A percentile compares a stretch with the other conserved stretches of the same genome.
Evolutionary conservation across 1,140 invertebrate genomes (phyloP).

Genomic region (Rhagoletis zephyria): DNA sequence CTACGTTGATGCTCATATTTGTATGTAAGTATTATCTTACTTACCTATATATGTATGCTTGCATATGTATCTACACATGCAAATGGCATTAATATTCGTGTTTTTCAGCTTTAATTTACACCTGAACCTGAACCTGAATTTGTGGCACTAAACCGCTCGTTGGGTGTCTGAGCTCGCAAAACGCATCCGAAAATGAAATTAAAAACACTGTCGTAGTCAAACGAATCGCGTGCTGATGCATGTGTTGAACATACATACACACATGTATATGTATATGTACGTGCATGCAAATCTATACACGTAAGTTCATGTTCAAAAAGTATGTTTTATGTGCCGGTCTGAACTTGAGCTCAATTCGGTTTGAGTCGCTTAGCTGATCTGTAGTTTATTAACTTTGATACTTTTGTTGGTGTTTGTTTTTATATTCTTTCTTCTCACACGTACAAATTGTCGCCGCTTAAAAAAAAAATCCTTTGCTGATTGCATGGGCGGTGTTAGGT

Average conservation of each 20-base stretch:
- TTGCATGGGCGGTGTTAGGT: too few species aligned
- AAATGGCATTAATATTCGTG: constrained; percentile 3
- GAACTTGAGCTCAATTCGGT: constrained; percentile 47
- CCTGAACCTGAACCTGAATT: constrained; percentile 48
- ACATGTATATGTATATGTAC: background rate
- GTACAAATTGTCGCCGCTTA: background rate
- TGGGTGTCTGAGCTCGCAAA: background rate
- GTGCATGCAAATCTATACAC: background rate
- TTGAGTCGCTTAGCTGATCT: constrained; percentile 18
- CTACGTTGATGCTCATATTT: background rate
- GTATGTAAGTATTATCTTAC: background rate
- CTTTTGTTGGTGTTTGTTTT: background rate
- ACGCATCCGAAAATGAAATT: constrained; percentile 12
- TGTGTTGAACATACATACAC: background rate
- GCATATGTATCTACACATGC: background rate
- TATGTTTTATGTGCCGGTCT: constrained; percentile 30
- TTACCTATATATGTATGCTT: too few species aligned
- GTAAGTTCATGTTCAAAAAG: background rate
- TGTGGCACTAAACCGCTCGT: constrained; percentile 12
- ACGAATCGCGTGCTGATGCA: background rate
- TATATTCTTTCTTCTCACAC: background rate
- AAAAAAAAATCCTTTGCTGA: background rate
- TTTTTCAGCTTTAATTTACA: constrained; percentile 35
- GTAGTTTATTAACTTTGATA: constrained; percentile 13
- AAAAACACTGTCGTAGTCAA: constrained; percentile 3